Evolutionary conservation across 2,113 vertebrate species (phyloP).

Genomic region (Leuciscus idus): DNA sequence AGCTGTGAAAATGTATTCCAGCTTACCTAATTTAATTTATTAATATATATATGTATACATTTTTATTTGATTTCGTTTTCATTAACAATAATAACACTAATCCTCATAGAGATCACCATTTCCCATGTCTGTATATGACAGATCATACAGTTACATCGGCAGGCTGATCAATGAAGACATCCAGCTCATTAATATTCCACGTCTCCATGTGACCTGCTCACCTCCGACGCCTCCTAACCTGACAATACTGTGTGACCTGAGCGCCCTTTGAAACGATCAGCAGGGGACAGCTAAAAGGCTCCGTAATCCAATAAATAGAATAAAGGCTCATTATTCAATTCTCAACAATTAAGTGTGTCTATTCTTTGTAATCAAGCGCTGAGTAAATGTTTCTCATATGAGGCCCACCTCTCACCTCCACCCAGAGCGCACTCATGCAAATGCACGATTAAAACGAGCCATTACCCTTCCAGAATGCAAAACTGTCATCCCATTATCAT

Average conservation of each 20-base stretch:
- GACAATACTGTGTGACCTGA: not conserved
- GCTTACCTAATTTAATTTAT: not conserved
- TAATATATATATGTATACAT: no score
- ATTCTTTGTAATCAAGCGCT: slow-evolving; percentile 25
- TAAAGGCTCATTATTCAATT: slow-evolving; percentile 20
- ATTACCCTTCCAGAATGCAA: slow-evolving; percentile 39
- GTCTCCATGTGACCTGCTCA: not conserved
- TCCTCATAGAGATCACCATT: not conserved
- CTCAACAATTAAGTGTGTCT: slow-evolving; percentile 31
- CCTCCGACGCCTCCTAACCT: not conserved
- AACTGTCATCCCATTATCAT: slow-evolving; percentile 27
- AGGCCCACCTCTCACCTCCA: slow-evolving; percentile 35
- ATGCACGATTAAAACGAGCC: slow-evolving; percentile 46
- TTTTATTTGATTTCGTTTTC: not conserved
- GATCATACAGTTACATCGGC: not conserved
- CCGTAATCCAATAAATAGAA: slow-evolving; percentile 3
- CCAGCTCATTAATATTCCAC: slow-evolving; percentile 19
- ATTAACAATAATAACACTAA: not conserved
- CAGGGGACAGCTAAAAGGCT: slow-evolving; percentile 11
- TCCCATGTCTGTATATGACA: not conserved
- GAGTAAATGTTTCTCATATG: slow-evolving; percentile 29
- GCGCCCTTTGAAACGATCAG: not conserved
- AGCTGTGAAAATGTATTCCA: no score
- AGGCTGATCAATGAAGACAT: slow-evolving; percentile 22
- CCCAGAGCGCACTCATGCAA: slow-evolving; percentile 34